Base-by-base conservation (phyloP, 1,140 invertebrate species). In the Papilio glaucus region DNA sequence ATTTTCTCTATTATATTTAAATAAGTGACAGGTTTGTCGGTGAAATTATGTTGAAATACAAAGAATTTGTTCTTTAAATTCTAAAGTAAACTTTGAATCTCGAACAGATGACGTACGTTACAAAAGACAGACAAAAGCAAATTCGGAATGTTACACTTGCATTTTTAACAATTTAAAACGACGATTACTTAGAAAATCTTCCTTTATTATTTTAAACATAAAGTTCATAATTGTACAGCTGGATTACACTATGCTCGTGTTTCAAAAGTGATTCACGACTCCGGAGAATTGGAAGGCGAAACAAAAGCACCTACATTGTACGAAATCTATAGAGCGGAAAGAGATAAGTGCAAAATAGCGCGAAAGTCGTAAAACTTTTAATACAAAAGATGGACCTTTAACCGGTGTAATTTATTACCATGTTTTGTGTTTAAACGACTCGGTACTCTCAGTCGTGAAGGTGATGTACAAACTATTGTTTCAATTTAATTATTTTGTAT, bases 301-400 rank as follows among this genome's bases (percentile, higher is more conserved):
- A 69, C 67, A 69, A 69, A 69, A 69, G 67, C 67, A 69, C 45
- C 24, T 69, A 69, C 67, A 53, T 69, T 69, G 67, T 69, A 69
- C 42, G 12, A 49, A 69, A 53, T 69, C 67, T 69, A 69, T 69
- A 69, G 67, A 69, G 67, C 45, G 67, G 67, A 69, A 69, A 69
- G 67, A 69, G 67, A 69, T 69, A 69, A 69, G 67, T 69, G 67
- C 67, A 69, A 69, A 69, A 69, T 53, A 69, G 67, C 42, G 42
- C 42, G 67, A 69, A 69, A 69, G 67, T 69, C 67, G 67, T 69
- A 69, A 69, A 69, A 69, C 41, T 69, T 69, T 69, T 69, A 69
- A 69, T 69, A 69, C 67, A 69, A 69, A 69, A 69, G 67, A 69
- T 69, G 67, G 67, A 69, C 67, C 67, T 53, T 69, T 69, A 49